A percentile compares a stretch with the other conserved stretches of the same genome.
phyloP scores from a whole-genome alignment of 2,113 vertebrate species.

The Caracal caracal region DNA sequence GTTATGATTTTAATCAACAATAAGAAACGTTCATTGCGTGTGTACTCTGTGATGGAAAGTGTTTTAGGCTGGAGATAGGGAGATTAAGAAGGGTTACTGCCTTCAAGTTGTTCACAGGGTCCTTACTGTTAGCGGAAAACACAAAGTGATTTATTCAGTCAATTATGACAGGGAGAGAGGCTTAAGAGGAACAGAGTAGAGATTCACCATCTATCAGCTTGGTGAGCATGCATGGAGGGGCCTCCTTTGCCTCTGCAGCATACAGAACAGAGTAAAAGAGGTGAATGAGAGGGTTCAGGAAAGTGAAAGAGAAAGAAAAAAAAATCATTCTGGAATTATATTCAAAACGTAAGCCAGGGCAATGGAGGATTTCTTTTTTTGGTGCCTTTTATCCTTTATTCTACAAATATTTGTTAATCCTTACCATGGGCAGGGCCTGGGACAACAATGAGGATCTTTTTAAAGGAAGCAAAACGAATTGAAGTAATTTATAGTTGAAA shows the following conservation, averaged over 20 bases:
- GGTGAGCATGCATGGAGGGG: too few relatives aligned
- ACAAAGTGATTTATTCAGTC: not conserved
- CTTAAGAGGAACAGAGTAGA: not conserved
- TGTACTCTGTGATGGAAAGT: not conserved
- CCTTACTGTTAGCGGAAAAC: not conserved
- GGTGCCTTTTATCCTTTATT: not conserved
- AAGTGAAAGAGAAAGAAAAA: not conserved
- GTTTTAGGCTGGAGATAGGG: not conserved
- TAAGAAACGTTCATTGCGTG: not conserved
- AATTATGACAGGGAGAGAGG: not conserved
- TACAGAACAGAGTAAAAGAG: not conserved
- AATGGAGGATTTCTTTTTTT: not conserved
- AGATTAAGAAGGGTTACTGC: not conserved
- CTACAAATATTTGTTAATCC: not conserved
- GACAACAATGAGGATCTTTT: not conserved
- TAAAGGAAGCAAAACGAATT: not conserved
- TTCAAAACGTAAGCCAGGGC: not conserved
- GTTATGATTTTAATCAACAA: not conserved
- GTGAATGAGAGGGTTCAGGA: not conserved
- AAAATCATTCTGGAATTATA: not conserved
- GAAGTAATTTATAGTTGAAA: not conserved
- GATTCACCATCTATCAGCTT: rapidly evolving
- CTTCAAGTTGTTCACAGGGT: not conserved
- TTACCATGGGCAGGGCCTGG: not conserved
- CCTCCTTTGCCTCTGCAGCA: too few relatives aligned